These are phyloP conservation scores for Scolanthus callimorphus DNA, from an alignment of 92 coral and sea anemone genomes.

Conservation along the genomic window DNA sequence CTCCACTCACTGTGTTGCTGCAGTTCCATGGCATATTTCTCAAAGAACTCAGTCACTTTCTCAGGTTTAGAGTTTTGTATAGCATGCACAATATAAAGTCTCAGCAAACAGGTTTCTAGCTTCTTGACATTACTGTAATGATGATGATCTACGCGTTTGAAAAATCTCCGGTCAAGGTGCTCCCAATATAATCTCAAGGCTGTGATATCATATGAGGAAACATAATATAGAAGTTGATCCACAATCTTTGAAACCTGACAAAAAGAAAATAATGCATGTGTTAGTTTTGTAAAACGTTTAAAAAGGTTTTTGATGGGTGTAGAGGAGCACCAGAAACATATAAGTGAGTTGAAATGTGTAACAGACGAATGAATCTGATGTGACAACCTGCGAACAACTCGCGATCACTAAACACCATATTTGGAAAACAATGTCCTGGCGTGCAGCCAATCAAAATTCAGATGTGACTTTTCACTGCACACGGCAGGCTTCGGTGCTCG, in stretches of 20 bases:
- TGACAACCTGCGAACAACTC: too few species aligned
- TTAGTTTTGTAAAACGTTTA: too few species aligned
- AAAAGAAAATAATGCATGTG: too few species aligned
- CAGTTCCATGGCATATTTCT: constrained; percentile 89
- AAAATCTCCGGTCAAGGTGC: constrained; percentile 75
- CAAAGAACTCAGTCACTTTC: constrained; percentile 92
- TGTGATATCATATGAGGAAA: constrained; percentile 68
- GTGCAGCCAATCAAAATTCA: too few species aligned
- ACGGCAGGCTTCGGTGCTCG: too few species aligned
- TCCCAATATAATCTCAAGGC: constrained; percentile 89
- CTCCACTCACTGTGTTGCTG: constrained; percentile 92
- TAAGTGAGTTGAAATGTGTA: too few species aligned
- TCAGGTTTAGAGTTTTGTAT: constrained; percentile 90
- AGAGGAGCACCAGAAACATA: too few species aligned
- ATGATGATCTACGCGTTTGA: constrained; percentile 84
- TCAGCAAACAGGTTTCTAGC: constrained; percentile 84
- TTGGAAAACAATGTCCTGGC: too few species aligned
- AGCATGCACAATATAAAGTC: constrained; percentile 89
- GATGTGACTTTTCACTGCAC: too few species aligned
- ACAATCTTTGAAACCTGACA: constrained; percentile 85
- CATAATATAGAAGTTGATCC: constrained; percentile 79
- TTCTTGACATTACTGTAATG: constrained; percentile 86
- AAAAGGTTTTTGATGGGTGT: too few species aligned
- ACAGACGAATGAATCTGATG: too few species aligned
- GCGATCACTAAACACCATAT: too few species aligned